Percentiles rank a stretch among this genome's conserved stretches.
Conservation (phyloP, 2,888 invertebrate species). For the Xestia ashworthii region DNA sequence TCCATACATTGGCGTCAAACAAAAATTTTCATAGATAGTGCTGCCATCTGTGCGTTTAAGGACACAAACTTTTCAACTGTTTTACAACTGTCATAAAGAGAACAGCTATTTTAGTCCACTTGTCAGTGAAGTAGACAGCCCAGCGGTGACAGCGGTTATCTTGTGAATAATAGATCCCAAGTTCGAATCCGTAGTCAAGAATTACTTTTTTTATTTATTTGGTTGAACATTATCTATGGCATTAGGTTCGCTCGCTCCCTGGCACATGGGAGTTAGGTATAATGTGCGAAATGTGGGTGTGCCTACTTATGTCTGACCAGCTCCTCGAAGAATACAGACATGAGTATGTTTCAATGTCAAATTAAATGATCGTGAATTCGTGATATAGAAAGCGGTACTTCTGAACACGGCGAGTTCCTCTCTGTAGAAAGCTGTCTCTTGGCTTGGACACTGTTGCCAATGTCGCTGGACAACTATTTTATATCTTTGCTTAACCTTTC, state of each 20-base stretch:
- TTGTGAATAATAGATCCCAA: no score
- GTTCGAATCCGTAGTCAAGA: no score
- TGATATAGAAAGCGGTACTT: conserved; percentile 15
- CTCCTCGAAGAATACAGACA: background rate
- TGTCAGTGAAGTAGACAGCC: no score
- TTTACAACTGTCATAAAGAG: no score
- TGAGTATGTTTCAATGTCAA: background rate
- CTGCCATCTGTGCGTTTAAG: no score
- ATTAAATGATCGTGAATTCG: no score
- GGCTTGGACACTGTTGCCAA: background rate
- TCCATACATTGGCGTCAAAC: no score
- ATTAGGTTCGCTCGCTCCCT: background rate
- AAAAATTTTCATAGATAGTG: no score
- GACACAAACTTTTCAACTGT: no score
- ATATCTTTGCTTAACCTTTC: background rate
- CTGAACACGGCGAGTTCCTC: background rate
- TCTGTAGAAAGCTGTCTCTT: background rate
- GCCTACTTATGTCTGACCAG: background rate
- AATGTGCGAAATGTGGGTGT: background rate
- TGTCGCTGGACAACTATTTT: background rate
- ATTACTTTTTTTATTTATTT: no score
- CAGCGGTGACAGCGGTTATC: no score
- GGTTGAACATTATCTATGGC: background rate
- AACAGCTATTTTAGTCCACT: no score
- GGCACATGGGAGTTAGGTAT: background rate